These are phyloP conservation scores for Hymenopus coronatus DNA, from an alignment of 2,888 invertebrate genomes.

Conservation along the genomic window DNA sequence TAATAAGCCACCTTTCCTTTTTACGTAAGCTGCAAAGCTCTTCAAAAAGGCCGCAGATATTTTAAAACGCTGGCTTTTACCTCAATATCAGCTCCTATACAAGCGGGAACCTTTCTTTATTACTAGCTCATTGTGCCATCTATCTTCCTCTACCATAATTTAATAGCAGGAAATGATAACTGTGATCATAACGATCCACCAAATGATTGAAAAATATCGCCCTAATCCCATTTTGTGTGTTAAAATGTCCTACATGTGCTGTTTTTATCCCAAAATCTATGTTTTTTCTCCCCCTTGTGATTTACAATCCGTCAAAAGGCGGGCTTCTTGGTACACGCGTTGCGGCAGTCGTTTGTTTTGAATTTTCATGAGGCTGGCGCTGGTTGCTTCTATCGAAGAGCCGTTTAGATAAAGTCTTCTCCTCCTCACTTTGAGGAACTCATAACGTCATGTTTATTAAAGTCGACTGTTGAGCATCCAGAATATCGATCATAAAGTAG, in stretches of 20 bases:
- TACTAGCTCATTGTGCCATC: neutral
- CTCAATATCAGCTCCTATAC: too few relatives aligned
- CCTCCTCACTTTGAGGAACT: neutral
- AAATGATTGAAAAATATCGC: neutral
- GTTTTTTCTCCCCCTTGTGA: neutral
- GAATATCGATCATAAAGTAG: neutral
- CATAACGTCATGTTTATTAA: neutral
- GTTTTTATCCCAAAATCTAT: neutral
- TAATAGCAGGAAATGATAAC: neutral
- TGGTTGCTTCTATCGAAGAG: neutral
- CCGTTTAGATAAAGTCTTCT: neutral
- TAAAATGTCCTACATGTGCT: neutral
- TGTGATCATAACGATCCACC: neutral
- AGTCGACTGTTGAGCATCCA: neutral
- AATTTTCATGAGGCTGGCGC: slow-evolving; percentile 1
- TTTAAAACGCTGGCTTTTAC: too few relatives aligned
- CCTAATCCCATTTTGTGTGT: neutral
- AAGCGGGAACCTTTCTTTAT: too few relatives aligned
- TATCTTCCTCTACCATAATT: neutral
- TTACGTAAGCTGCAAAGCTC: too few relatives aligned
- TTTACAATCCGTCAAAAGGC: neutral
- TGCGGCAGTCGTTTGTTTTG: neutral
- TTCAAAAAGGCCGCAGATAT: too few relatives aligned
- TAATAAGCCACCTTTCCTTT: too few relatives aligned
- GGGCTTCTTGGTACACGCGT: neutral